Evolutionary conservation across 64 coral and sea anemone species (phyloP).

Genomic region (Montipora capricornis): DNA sequence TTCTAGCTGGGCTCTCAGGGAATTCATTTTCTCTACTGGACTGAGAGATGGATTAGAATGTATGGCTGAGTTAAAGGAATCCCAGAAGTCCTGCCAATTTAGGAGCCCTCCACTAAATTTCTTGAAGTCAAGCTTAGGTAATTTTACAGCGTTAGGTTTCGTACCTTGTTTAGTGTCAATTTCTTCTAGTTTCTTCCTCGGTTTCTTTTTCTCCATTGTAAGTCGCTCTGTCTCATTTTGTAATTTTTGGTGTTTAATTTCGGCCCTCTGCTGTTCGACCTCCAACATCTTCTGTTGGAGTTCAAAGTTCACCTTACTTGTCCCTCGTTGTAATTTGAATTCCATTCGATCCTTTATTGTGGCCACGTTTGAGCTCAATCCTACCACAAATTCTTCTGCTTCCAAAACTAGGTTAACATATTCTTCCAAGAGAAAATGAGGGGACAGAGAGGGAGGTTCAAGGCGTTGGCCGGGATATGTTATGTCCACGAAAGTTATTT

Average conservation of each 20-base stretch:
- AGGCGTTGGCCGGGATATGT: too few relatives aligned
- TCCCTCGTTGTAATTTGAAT: background rate
- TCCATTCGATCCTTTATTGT: constrained; percentile 18
- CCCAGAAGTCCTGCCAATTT: constrained; percentile 66
- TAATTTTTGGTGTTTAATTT: constrained; percentile 17
- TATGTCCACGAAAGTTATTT: too few relatives aligned
- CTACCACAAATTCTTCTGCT: background rate
- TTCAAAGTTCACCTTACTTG: background rate
- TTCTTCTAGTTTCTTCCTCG: background rate
- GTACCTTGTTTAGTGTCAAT: background rate
- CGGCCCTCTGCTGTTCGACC: background rate
- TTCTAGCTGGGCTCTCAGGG: constrained; percentile 15
- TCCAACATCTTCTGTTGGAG: background rate
- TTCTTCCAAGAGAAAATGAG: too few relatives aligned
- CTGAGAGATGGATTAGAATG: constrained; percentile 48
- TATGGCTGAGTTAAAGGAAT: constrained; percentile 60
- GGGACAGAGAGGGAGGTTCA: too few relatives aligned
- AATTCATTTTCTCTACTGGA: constrained; percentile 48
- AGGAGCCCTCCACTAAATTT: constrained; percentile 36
- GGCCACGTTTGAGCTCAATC: background rate
- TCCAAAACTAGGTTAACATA: background rate
- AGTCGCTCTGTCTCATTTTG: constrained; percentile 18
- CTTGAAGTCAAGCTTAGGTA: constrained; percentile 30
- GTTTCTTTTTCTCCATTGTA: constrained; percentile 9
- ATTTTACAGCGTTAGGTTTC: constrained; percentile 32